Percentiles rank a stretch among this genome's conserved stretches.
phyloP scores from a whole-genome alignment of 2,113 vertebrate species.

The Merops nubicus region DNA sequence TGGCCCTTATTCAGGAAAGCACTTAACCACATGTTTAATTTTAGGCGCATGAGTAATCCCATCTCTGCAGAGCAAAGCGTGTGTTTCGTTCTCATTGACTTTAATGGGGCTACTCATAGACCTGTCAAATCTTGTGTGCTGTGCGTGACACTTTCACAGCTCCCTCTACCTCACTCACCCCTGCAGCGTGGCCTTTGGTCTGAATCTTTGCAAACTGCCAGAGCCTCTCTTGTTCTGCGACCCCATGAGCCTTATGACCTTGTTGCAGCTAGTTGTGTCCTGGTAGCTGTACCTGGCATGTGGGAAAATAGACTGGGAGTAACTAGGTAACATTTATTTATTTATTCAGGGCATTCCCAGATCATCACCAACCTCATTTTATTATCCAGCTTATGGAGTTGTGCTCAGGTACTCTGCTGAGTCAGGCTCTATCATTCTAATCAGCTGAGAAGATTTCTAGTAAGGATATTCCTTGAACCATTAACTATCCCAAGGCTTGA shows the following conservation, averaged over 20 bases:
- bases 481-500: background rate
- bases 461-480: background rate
- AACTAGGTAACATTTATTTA: background rate
- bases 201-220: accelerated
- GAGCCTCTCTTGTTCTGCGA: background rate
- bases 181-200: background rate
- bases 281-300: background rate
- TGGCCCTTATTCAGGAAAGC: constrained; percentile 68
- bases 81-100: constrained; percentile 23
- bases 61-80: constrained; percentile 31
- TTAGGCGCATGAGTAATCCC: constrained; percentile 65
- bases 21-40: constrained; percentile 72
- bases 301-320: background rate
- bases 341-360: background rate
- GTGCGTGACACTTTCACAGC: background rate
- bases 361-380: background rate
- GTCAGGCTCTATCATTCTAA: background rate
- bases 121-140: background rate
- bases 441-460: background rate
- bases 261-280: background rate
- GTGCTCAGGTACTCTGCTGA: background rate
- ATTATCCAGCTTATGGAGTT: background rate
- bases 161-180: background rate
- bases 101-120: constrained; percentile 22
- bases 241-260: background rate